Conservation (phyloP, 2,888 invertebrate species). For the Lypha dubia region DNA sequence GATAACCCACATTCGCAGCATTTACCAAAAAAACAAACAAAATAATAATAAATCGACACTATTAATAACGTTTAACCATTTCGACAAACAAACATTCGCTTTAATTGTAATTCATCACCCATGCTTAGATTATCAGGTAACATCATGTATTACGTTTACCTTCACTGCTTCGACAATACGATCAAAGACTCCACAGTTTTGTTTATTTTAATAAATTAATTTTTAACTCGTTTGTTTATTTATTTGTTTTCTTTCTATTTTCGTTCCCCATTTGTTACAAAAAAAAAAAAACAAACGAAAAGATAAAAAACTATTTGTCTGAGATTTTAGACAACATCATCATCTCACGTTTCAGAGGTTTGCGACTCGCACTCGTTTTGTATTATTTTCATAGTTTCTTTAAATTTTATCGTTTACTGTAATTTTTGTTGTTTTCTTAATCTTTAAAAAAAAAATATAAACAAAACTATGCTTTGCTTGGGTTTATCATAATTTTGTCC, state of each 20-base stretch:
- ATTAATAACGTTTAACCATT: not conserved
- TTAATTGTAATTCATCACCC: conserved; percentile 38
- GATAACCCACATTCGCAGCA: not conserved
- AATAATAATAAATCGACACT: too few relatives aligned
- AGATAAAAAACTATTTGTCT: not conserved
- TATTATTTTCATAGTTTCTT: conserved; percentile 32
- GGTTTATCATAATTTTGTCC: not conserved
- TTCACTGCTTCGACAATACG: conserved; percentile 42
- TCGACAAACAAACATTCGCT: conserved; percentile 14
- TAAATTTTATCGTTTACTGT: conserved; percentile 9
- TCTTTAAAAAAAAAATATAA: not conserved
- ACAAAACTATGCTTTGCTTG: not conserved
- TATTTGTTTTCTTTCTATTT: conserved; percentile 28
- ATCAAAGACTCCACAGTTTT: conserved; percentile 13
- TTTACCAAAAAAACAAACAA: not conserved
- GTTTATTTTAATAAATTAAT: conserved; percentile 24
- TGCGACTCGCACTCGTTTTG: conserved; percentile 1
- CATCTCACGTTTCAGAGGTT: conserved; percentile 57
- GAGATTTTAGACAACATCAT: conserved; percentile 39
- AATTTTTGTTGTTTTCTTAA: not conserved
- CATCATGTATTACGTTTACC: conserved; percentile 28
- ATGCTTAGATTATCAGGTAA: conserved; percentile 15
- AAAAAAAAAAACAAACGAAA: not conserved
- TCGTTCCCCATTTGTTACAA: conserved; percentile 9
- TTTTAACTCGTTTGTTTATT: conserved; percentile 42